These are phyloP conservation scores for Aphyosemion australe DNA, from an alignment of 2,113 vertebrate genomes.

Conservation along the genomic window DNA sequence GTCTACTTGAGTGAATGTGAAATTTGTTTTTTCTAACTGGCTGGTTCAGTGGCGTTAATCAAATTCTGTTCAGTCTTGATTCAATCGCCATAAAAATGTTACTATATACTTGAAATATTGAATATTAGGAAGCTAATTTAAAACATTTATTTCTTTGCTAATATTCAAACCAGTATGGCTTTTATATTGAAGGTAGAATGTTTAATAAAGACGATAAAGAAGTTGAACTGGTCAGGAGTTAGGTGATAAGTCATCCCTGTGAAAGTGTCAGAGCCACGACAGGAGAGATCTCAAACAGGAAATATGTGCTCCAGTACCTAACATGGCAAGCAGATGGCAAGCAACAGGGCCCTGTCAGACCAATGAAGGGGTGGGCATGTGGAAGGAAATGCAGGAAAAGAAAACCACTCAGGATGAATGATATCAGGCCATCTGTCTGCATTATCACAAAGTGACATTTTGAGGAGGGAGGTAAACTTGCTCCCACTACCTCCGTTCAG, in stretches of 20 bases:
- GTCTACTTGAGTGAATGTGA: constrained; percentile 63
- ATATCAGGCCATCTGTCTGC: constrained; percentile 71
- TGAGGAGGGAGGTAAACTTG: constrained; percentile 47
- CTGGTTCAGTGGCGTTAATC: background rate
- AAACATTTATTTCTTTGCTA: background rate
- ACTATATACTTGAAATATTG: no score
- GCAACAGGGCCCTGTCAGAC: constrained; percentile 63
- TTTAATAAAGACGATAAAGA: background rate
- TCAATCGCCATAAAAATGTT: no score
- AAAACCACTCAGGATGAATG: constrained; percentile 36
- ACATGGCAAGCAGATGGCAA: constrained; percentile 70
- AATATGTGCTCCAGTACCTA: constrained; percentile 44
- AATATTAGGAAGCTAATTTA: no score
- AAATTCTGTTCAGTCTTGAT: no score
- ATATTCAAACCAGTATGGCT: constrained; percentile 17
- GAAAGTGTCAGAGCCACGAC: constrained; percentile 20
- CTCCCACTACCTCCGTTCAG: constrained; percentile 44
- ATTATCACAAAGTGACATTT: constrained; percentile 55
- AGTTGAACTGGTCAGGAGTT: constrained; percentile 2
- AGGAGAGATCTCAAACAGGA: constrained; percentile 48
- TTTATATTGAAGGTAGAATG: constrained; percentile 4
- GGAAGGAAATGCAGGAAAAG: constrained; percentile 32
- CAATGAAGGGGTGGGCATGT: constrained; percentile 49
- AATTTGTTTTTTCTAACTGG: constrained; percentile 60
- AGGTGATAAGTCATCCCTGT: constrained; percentile 8